Base-by-base conservation (phyloP, 2,797 vertebrate genomes). In the Sebastes flavidus region DNA sequence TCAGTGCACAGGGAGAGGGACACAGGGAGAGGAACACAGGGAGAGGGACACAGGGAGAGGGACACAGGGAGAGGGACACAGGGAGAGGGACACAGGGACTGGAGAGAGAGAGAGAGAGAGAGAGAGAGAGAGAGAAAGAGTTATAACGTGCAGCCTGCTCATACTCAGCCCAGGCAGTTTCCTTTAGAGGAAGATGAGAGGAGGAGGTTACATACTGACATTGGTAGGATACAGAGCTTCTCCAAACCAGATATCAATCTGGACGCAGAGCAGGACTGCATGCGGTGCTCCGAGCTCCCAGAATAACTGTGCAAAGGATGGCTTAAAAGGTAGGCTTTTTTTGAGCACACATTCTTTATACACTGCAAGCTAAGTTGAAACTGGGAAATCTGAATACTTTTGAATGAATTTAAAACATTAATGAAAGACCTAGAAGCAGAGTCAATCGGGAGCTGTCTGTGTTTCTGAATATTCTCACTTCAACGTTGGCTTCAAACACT, bases 301-400 rank as follows among this genome's bases (percentile, higher is more conserved):
- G 8, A 55, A 61, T 12, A 65, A 54, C 7, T 4, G 9, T 1
- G 27, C 24, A 27, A 27, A 75, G 25, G 32, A 38, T 63, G 8
- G 2, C 5, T 68, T 34, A 8, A n/a, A 65, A 68, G 87, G 91
- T 90, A 69, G 75, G 76, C 5, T 60, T 65, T 5, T 9, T 73
- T n/a, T 27, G 0, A 13, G 52, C 38, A 42, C 38, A 16, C 38
- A 42, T 42, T 42, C 13, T 16, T 42, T 42, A 42, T 42, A 16
- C 38, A 42, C 38, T 42, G 14, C 38, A 42, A 42, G 38, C 38
- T 42, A 42, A 42, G 38, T 42, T 42, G 14, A 42, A 42, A 42
- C 38, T 42, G 14, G 2, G 14, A 42, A 42, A 38, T 38, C 36
- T 38, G 36, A 0, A 0, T 38, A 38, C 36, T 38, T 14, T 38